Evolutionary conservation across 2,888 invertebrate genomes (phyloP), one percentile per base, ranked within the genome.

Genomic region (Mactromeris polynyma): DNA sequence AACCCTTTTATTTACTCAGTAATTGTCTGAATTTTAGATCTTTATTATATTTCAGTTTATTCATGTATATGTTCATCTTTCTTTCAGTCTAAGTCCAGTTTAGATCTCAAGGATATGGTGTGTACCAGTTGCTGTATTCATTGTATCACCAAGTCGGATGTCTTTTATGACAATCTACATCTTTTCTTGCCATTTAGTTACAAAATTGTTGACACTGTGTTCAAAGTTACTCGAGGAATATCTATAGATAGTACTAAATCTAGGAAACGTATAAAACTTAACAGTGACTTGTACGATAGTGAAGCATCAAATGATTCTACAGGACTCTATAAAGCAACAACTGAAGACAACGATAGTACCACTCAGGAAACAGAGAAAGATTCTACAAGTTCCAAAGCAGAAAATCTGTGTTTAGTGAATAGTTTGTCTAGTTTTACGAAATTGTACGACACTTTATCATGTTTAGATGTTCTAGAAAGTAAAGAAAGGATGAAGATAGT

Each of bases 201-300:
- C 51, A 69, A 81, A 54, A 77, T 90, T 17, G 84, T 90, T 14
- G 90, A 92, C 51, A 78, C 81, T 4, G 58, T 87, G 9, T 36
- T 77, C 21, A 38, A 46, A 26, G 36, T n/a, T 2, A 21, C 84
- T 54, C 51, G 36, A 33, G 83, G 3, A 31, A 31, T 17, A 73
- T 11, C 19, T 36, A 38, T 69, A 4, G 38, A 58, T 11, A 33
- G 58, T n/a, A 33, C 21, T 21, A 81, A 79, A 14, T 78, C 86
- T 36, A 91, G 90, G 83, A 93, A 92, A 69, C 81, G 93, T 33
- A 94, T 91, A 81, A 91, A 94, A 86, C 94, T 94, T 54, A 87
- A 89, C 40, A 87, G 58, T 64, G 93, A 92, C 86, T 85, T 95
- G 79, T 94, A 94, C 81, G 95, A 95, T 83, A 95, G 95, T 89